Percentiles rank a stretch among this genome's conserved stretches.
phyloP scores from a whole-genome alignment of 2,113 vertebrate species.

The Jaculus jaculus region DNA sequence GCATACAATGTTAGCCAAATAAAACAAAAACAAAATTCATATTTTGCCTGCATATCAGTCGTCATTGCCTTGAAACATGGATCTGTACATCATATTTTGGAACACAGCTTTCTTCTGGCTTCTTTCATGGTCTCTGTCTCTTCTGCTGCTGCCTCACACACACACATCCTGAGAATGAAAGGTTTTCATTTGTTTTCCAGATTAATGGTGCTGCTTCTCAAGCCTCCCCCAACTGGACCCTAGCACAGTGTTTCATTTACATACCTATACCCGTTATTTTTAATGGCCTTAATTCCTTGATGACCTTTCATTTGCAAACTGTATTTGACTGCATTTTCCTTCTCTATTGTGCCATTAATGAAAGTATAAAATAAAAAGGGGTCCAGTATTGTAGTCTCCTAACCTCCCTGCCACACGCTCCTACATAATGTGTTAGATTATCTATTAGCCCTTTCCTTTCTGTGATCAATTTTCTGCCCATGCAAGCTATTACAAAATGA shows the following conservation, averaged over 20 bases:
- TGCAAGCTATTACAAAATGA: constrained; percentile 46
- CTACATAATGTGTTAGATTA: background rate
- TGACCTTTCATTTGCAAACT: constrained; percentile 1
- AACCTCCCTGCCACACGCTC: background rate
- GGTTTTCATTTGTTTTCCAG: constrained; percentile 35
- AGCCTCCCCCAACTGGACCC: background rate
- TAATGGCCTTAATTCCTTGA: constrained; percentile 49
- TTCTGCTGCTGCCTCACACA: background rate
- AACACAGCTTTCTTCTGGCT: constrained; percentile 2
- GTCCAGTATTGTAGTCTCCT: constrained; percentile 5
- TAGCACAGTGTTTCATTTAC: constrained; percentile 36
- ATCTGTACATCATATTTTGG: background rate
- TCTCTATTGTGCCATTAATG: constrained; percentile 54
- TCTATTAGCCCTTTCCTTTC: constrained; percentile 41
- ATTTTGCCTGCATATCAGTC: background rate
- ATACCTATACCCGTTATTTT: constrained; percentile 9
- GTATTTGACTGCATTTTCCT: background rate
- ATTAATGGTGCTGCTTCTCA: constrained; percentile 24
- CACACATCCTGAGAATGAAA: background rate
- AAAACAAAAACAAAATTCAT: constrained; percentile 1
- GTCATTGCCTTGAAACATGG: background rate
- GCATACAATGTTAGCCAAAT: constrained; percentile 17
- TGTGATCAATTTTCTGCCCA: constrained; percentile 38
- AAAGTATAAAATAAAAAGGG: constrained; percentile 11
- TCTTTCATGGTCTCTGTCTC: background rate